phyloP scores from a whole-genome alignment of 1,140 invertebrate genomes.

The Diplogasteroides magnus region DNA sequence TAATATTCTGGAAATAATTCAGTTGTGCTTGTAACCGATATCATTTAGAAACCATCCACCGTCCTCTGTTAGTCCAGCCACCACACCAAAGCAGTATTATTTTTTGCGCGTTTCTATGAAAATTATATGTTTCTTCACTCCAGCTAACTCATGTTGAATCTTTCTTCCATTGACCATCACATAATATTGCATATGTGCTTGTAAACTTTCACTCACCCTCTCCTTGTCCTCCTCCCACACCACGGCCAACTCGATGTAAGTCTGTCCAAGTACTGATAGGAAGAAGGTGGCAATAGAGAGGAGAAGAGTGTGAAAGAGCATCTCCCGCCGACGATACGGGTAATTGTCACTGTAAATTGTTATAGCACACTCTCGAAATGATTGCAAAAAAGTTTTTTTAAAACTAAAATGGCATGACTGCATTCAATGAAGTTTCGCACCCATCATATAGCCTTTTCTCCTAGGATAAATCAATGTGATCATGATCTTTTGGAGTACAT shows the following conservation, averaged over 20 bases:
- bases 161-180: slow-evolving; percentile 19
- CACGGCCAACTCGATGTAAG: slow-evolving; percentile 52
- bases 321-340: slow-evolving; percentile 47
- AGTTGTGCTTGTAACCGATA: too few species aligned
- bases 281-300: slow-evolving; percentile 53
- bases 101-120: not conserved
- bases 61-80: too few species aligned
- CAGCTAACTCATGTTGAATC: not conserved
- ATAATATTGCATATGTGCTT: slow-evolving; percentile 40
- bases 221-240: slow-evolving; percentile 50
- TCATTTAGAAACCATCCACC: too few species aligned
- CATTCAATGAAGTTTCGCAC: too few species aligned
- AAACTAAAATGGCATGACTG: too few species aligned
- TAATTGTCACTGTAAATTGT: slow-evolving; percentile 39
- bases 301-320: slow-evolving; percentile 49
- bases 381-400: too few species aligned
- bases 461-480: too few species aligned
- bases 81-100: not conserved
- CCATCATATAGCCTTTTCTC: too few species aligned
- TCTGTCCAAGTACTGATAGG: slow-evolving; percentile 48
- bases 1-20: too few species aligned
- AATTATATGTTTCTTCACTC: not conserved
- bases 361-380: too few species aligned
- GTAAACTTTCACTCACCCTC: slow-evolving; percentile 12
- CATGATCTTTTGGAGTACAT: too few species aligned